Conservation (phyloP, 2,888 invertebrate species). For the Dilophus febrilis region DNA sequence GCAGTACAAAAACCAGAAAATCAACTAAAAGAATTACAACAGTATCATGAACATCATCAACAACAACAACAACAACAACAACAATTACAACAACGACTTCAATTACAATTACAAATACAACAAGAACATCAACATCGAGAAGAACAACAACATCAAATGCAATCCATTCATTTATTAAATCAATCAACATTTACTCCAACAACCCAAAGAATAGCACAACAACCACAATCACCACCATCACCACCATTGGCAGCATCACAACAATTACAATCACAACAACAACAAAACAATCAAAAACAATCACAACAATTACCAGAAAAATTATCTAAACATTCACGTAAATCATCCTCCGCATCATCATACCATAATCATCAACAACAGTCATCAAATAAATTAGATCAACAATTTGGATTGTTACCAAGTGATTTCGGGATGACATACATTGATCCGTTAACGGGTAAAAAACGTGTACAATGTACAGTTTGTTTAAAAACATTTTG, state of each 20-base stretch:
- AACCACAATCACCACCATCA: no score
- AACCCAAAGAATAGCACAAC: no score
- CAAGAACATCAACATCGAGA: slow-evolving; percentile 13
- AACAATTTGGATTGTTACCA: slow-evolving; percentile 55
- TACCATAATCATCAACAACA: slow-evolving; percentile 17
- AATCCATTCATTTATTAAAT: background rate
- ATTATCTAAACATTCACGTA: no score
- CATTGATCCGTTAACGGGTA: slow-evolving; percentile 80
- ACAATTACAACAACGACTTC: slow-evolving; percentile 25
- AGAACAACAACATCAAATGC: slow-evolving; percentile 6
- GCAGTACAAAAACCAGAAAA: background rate
- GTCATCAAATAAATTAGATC: slow-evolving; percentile 10
- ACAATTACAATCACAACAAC: background rate
- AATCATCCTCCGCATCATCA: no score
- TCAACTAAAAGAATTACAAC: slow-evolving; percentile 17
- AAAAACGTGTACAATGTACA: slow-evolving; percentile 93
- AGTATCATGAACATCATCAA: slow-evolving; percentile 21
- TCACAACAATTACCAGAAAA: background rate
- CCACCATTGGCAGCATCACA: background rate
- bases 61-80: slow-evolving; percentile 17
- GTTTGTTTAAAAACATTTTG: slow-evolving; percentile 97
- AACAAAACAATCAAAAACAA: background rate
- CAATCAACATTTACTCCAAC: background rate
- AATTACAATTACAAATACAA: slow-evolving; percentile 16
- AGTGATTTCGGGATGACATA: slow-evolving; percentile 70